These are phyloP conservation scores for Manis javanica DNA, from an alignment of 2,797 vertebrate species.

Conservation along the genomic window DNA sequence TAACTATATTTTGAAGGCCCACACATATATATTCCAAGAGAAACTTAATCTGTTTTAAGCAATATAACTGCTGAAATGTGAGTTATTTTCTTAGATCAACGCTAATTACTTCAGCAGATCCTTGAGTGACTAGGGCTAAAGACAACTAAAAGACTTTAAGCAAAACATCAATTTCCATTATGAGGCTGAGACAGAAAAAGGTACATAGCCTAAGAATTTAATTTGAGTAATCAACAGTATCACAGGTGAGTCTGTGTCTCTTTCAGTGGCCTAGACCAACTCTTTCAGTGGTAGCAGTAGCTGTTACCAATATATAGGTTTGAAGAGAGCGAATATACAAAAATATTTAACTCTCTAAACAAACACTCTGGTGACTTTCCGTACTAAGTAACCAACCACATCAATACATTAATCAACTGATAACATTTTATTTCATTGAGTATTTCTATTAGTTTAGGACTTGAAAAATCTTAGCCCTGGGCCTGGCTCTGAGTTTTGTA, in stretches of 20 bases:
- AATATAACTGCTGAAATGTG: neutral
- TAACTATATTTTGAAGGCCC: neutral
- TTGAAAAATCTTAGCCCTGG: neutral
- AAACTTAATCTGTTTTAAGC: neutral
- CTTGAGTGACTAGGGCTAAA: neutral
- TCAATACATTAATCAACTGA: neutral
- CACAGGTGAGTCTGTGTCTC: neutral
- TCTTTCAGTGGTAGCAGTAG: neutral
- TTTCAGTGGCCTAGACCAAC: neutral
- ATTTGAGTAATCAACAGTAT: neutral
- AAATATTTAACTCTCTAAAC: constrained; percentile 1
- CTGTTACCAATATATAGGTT: neutral
- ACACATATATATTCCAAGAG: neutral
- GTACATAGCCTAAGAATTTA: neutral
- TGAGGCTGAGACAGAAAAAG: neutral
- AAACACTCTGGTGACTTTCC: neutral
- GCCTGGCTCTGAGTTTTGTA: neutral
- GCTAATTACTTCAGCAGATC: neutral
- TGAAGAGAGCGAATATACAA: neutral
- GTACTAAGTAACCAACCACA: neutral
- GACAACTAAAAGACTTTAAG: neutral
- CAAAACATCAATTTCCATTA: neutral
- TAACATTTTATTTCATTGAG: neutral
- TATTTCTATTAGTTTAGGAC: neutral
- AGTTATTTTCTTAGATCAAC: neutral